Conservation (phyloP, 2,113 vertebrate species). For the Diadophis punctatus region DNA sequence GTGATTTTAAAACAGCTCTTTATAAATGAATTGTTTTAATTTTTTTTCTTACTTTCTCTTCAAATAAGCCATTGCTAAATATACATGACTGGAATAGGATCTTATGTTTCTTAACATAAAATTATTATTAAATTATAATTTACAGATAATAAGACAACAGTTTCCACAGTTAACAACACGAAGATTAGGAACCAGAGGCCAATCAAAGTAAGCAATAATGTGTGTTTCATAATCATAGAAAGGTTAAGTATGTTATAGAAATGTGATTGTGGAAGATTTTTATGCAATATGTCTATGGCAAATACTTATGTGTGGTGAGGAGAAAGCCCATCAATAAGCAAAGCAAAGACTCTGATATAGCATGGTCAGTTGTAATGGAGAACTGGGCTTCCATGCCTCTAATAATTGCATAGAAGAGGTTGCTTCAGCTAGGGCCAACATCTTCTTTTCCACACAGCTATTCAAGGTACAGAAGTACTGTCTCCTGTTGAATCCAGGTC, state of each 20-base stretch:
- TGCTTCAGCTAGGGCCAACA: not conserved
- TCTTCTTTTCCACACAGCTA: not conserved
- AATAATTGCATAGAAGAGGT: not conserved
- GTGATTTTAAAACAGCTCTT: not conserved
- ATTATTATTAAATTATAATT: conserved; percentile 58
- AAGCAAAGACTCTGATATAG: not conserved
- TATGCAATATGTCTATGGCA: not conserved
- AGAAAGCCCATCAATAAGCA: not conserved
- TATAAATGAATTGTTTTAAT: not conserved
- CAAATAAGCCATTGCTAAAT: conserved; percentile 1
- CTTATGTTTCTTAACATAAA: conserved; percentile 40
- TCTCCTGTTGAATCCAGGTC: not conserved
- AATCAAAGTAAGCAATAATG: conserved; percentile 89
- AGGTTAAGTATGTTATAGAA: not conserved
- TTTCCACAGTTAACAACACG: conserved; percentile 95
- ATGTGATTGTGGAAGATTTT: not conserved
- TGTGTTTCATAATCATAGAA: conserved; percentile 14
- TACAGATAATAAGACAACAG: conserved; percentile 96
- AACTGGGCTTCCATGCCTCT: not conserved
- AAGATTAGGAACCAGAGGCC: conserved; percentile 94
- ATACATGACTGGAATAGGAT: not conserved
- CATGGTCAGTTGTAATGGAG: not conserved
- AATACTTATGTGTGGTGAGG: not conserved
- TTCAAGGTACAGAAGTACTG: not conserved
- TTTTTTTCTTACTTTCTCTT: not conserved